Evolutionary conservation across 2,797 vertebrate genomes (phyloP).

Genomic region (Cygnus olor): DNA sequence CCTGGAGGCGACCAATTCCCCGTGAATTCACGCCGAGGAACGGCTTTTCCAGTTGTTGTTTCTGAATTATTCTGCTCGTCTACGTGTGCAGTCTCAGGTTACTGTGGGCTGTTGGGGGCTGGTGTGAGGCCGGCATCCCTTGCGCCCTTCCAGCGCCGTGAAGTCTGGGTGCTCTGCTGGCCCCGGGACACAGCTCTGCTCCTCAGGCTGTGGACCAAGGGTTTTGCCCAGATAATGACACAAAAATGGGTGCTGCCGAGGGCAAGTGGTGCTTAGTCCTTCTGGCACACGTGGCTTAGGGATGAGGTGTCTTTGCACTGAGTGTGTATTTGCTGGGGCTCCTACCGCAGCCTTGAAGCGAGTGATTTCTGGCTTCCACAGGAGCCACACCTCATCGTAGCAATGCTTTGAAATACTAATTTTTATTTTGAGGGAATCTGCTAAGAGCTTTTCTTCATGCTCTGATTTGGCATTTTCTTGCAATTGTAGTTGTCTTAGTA

Average conservation of each 20-base stretch:
- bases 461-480: not conserved
- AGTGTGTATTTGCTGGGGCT: not conserved
- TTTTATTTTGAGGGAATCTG: not conserved
- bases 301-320: not conserved
- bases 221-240: not conserved
- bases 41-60: not conserved
- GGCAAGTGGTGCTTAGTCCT: not conserved
- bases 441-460: not conserved
- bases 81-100: not conserved
- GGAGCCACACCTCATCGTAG: not conserved
- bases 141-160: fast-evolving
- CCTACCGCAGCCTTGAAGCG: not conserved
- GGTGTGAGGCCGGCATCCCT: not conserved
- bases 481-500: not conserved
- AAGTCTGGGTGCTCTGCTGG: not conserved
- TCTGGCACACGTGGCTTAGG: not conserved
- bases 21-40: not conserved
- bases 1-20: not conserved
- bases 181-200: not conserved
- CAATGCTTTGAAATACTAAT: not conserved
- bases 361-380: not conserved
- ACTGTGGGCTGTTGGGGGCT: not conserved
- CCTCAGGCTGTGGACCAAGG: not conserved
- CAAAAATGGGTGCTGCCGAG: not conserved
- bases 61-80: not conserved